Base-by-base conservation (phyloP, 1,140 invertebrate genomes). In the Olivierus martensii region DNA sequence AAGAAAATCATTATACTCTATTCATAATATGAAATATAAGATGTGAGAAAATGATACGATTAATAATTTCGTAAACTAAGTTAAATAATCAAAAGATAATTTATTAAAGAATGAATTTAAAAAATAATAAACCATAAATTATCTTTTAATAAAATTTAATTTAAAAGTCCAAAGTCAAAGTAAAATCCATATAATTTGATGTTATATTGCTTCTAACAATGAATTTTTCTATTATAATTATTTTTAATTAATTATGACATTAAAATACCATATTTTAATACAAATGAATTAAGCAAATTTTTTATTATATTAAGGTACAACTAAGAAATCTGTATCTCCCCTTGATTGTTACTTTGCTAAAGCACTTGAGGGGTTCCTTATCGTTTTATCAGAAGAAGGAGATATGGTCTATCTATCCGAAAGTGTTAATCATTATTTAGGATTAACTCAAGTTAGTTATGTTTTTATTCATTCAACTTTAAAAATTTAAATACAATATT, bases 351-450 rank as follows among this genome's bases (percentile, higher is more conserved):
- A 79, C 0, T 79, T 80, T 63, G 74, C 84, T 56, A 79, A 87
- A 71, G 84, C 86, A 3, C 67, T 94, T 50, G 87, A 92, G 65
- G 90, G 90, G 2, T 93, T 94, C 68, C 72, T 91, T 19, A 61
- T 94, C 52, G 81, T 88, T 18, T 65, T 93, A 10, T 85, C 87
- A 0, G 78, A 79, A 56, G 86, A 91, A 59, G 91, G 90, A 11
- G 86, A 92, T 65, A 84, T 94, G 59, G 78, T 90, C 10, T 94
- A 88, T 69, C 76, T 90, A 45, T 92, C 89, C 6, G 87, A 91
- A 65, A 93, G 90, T 64, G 84, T 94, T 49, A 79, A 79, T 53
- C 83, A 87, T 54, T 86, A 88, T 69, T 78, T 94, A 41, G 90
- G 90, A 35, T 78, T 94, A 11, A 79, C 84, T 57, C 89, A 93